Base-by-base conservation (phyloP, 2,797 vertebrate genomes). In the Etheostoma perlongum region DNA sequence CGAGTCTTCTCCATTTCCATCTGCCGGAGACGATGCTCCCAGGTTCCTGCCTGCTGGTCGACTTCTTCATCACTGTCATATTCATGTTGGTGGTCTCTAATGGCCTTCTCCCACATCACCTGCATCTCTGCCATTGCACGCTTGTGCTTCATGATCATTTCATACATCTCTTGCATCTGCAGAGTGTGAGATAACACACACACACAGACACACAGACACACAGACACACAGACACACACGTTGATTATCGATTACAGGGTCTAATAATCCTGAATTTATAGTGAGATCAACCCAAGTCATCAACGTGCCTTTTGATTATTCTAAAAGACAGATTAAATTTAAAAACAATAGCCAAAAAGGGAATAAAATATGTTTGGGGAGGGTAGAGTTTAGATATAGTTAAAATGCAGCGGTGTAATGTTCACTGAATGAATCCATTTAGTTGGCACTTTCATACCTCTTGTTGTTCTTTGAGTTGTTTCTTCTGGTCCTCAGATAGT, bases 1-100 rank as follows among this genome's bases (percentile, higher is more conserved):
- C 98, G 95, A 0, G 98, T 99, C 91, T 99, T 99, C 84, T 99
- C 98, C 98, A 99, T 99, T 93, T 99, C 98, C 98, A 99, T 97
- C 81, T 97, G 94, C 11, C 98, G 92, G 6, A 99, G 95, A 23
- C 96, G 96, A 87, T 99, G 98, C 80, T 99, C 98, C 98, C 98
- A 99, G 5, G 98, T 99, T 0, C 98, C 98, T 1, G 93, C 93
- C 36, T 96, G 88, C 0, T 94, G 87, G 83, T 99, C 98, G 46
- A 99, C 94, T 71, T 99, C 98, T 87, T 99, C 98, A 0, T 99
- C 98, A 0, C 98, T 99, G 96, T 99, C 98, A 0, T 99, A 99
- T 82, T 97, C 97, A 0, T 99, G 97, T 78, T 98, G 96, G 90
- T 99, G 97, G n/a, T 98, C 96, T 82, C 95, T 94, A 4, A 99